Evolutionary conservation across 2,113 vertebrate species (phyloP).

Genomic region (Ammospiza nelsoni): DNA sequence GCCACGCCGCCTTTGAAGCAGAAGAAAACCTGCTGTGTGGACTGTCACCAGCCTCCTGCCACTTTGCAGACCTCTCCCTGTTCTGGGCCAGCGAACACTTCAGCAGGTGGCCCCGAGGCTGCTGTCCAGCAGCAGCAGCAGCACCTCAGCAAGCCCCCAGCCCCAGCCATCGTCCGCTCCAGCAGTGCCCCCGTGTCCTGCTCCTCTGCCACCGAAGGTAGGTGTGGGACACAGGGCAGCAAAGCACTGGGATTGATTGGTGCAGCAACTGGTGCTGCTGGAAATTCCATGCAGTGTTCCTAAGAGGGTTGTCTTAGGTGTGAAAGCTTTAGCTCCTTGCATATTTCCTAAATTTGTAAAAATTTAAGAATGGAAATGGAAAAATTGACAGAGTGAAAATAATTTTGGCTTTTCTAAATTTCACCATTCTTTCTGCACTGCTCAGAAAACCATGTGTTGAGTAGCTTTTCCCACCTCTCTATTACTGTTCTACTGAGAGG

Average conservation of each 20-base stretch:
- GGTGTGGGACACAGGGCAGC: background rate
- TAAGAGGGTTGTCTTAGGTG: accelerated
- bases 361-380: background rate
- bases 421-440: background rate
- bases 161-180: constrained; percentile 85
- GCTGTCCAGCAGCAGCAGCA: constrained; percentile 66
- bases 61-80: constrained; percentile 64
- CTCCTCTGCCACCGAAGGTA: constrained; percentile 81
- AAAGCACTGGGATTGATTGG: accelerated
- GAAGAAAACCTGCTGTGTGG: constrained; percentile 81
- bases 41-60: constrained; percentile 75
- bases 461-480: background rate
- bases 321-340: background rate
- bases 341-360: background rate
- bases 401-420: background rate
- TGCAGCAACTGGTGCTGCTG: background rate
- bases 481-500: background rate
- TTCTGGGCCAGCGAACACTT: constrained; percentile 50
- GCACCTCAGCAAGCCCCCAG: constrained; percentile 43
- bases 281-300: accelerated
- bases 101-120: constrained; percentile 4
- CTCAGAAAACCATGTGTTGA: background rate
- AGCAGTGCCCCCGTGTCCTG: constrained; percentile 91
- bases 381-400: background rate
- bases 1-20: constrained; percentile 68